Evolutionary conservation across 2,113 vertebrate species (phyloP).

Genomic region (Oenanthe oenanthe): DNA sequence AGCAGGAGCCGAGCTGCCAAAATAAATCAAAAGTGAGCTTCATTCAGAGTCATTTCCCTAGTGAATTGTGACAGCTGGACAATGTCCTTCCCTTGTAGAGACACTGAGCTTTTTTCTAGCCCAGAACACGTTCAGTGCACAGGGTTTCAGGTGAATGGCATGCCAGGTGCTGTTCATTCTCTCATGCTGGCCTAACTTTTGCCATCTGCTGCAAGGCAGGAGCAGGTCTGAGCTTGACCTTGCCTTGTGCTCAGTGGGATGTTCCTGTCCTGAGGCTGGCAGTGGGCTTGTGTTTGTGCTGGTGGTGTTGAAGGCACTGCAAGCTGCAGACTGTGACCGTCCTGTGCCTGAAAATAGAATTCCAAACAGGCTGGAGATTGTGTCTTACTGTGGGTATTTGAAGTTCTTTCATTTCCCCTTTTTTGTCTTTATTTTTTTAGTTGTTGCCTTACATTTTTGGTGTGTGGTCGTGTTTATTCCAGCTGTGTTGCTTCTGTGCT

Average conservation of each 20-base stretch:
- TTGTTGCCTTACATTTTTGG: not conserved
- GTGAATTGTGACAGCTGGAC: constrained; percentile 26
- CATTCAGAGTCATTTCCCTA: constrained; percentile 45
- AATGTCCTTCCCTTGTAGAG: constrained; percentile 39
- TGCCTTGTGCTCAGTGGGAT: not conserved
- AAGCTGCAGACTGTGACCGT: constrained; percentile 52
- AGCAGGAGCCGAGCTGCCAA: constrained; percentile 38
- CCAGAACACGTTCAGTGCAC: constrained; percentile 20
- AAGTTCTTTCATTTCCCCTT: not conserved
- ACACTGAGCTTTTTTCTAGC: constrained; percentile 20
- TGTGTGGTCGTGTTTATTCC: not conserved
- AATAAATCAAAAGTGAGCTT: constrained; percentile 31
- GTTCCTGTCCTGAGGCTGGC: not conserved
- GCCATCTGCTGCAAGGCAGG: constrained; percentile 57
- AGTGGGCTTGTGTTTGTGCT: not conserved
- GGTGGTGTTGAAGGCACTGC: constrained; percentile 52
- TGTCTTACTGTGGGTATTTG: not conserved
- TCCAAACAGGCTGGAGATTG: constrained; percentile 2
- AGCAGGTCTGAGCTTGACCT: constrained; percentile 28
- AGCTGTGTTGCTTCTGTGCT: not conserved
- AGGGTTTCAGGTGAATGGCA: constrained; percentile 40
- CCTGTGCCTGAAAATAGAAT: not conserved
- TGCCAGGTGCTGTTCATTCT: constrained; percentile 54
- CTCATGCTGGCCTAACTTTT: constrained; percentile 30
- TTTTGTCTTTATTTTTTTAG: not conserved